Base-by-base conservation (phyloP, 2,113 vertebrate species). In the Poecilia latipinna region DNA sequence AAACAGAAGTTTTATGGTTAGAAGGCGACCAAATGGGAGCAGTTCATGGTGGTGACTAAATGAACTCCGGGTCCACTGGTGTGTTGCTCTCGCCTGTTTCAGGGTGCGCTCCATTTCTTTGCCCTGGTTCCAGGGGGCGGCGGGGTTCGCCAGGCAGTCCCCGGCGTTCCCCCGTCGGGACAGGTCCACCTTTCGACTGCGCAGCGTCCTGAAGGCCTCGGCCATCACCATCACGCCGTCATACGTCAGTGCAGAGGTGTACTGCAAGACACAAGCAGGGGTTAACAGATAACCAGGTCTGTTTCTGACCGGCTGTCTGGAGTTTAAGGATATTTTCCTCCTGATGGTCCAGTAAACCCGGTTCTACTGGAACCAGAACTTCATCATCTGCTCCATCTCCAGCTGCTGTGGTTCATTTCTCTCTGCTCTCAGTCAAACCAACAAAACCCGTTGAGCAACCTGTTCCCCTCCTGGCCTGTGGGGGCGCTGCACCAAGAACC, bases 141-240 rank as follows among this genome's bases (percentile, higher is more conserved):
- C 98, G 0, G 98, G 98, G 80, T 99, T 99, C 54, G 97, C 98
- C 37, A 99, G 95, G 86, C 98, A 99, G 91, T 99, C 98, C 4
- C 97, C 97, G 6, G 97, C 98, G 71, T 98, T 99, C 33, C 98
- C 97, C 88, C 97, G 94, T 70, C 98, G 95, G 69, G 97, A 98
- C 90, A 99, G 97, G 91, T 99, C 98, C 83, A 99, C 97, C 90
- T 99, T 99, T 87, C 98, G 97, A 69, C 96, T 94, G 87, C 98
- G 95, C 69, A 99, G 96, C 88, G 96, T 97, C 90, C 98, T 95
- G 89, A 99, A 99, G 17, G 98, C 98, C 92, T 99, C 98, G 12
- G 98, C 98, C 97, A 99, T 99, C 87, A 99, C 98, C 90, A 99
- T 98, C 48, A 99, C 97, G 8, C 97, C 98, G 48, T 99, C 98